Conservation (phyloP, 2,888 invertebrate genomes). For the Sialis lutaria region DNA sequence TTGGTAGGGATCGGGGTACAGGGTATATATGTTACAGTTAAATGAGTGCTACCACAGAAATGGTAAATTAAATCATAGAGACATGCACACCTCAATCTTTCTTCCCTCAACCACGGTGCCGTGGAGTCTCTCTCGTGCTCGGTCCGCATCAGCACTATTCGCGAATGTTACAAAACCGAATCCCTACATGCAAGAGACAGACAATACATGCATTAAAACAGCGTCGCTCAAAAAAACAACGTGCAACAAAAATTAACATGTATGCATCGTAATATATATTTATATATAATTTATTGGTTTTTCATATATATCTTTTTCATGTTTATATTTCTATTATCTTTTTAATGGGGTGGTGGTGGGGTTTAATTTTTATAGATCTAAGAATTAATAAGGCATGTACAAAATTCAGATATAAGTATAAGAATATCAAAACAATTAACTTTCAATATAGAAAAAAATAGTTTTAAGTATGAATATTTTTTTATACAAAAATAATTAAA, state of each 20-base stretch:
- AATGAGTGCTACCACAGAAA: conserved; percentile 33
- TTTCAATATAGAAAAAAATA: too few relatives aligned
- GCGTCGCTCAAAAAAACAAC: conserved; percentile 60
- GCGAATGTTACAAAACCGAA: conserved; percentile 99
- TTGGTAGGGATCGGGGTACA: neutral
- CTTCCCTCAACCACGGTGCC: conserved; percentile 99
- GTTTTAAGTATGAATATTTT: too few relatives aligned
- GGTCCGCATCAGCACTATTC: conserved; percentile 99
- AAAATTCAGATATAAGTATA: too few relatives aligned
- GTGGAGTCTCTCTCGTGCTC: conserved; percentile 99
- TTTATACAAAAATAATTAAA: too few relatives aligned
- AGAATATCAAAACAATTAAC: too few relatives aligned
- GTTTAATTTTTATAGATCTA: too few relatives aligned
- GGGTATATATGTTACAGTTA: conserved; percentile 35
- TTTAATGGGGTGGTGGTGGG: too few relatives aligned
- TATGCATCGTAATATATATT: conserved; percentile 34
- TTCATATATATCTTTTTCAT: too few relatives aligned
- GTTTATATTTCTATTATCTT: too few relatives aligned
- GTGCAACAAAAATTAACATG: conserved; percentile 45
- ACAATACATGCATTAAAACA: conserved; percentile 85
- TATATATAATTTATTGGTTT: neutral
- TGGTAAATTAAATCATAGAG: conserved; percentile 10
- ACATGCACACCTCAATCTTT: conserved; percentile 99
- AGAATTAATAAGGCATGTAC: too few relatives aligned
- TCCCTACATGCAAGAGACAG: conserved; percentile 97